Evolutionary conservation across 2,888 invertebrate genomes (phyloP).

Genomic region (Ypsolopha scabrella): DNA sequence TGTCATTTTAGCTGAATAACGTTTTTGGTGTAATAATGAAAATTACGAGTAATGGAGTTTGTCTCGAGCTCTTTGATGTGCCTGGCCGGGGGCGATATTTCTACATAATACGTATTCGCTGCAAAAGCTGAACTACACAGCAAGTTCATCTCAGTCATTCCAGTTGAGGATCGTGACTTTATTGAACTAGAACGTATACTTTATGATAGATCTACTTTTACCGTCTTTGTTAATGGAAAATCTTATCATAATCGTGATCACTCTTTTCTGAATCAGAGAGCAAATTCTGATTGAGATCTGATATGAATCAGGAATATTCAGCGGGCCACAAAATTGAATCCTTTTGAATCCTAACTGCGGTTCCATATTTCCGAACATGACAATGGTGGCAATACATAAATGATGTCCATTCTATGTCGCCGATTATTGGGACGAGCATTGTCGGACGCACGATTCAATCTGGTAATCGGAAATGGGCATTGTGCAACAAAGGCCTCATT

Average conservation of each 20-base stretch:
- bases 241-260: too few species aligned
- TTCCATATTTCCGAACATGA: conserved; percentile 8
- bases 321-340: not conserved
- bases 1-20: too few species aligned
- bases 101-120: not conserved
- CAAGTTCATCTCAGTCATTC: not conserved
- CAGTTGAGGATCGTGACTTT: too few species aligned
- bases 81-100: too few species aligned
- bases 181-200: too few species aligned
- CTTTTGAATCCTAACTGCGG: conserved; percentile 6
- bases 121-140: not conserved
- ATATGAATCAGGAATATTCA: not conserved
- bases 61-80: too few species aligned
- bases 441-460: conserved; percentile 58
- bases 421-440: conserved; percentile 42
- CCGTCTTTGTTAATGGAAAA: too few species aligned
- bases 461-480: conserved; percentile 68
- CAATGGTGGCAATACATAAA: not conserved
- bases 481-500: conserved; percentile 62
- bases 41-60: too few species aligned
- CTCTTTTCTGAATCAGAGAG: too few species aligned
- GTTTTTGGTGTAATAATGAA: too few species aligned
- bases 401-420: conserved; percentile 16
- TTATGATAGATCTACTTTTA: too few species aligned
- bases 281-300: too few species aligned